phyloP scores from a whole-genome alignment of 2,113 vertebrate species.

The Pantherophis guttatus region DNA sequence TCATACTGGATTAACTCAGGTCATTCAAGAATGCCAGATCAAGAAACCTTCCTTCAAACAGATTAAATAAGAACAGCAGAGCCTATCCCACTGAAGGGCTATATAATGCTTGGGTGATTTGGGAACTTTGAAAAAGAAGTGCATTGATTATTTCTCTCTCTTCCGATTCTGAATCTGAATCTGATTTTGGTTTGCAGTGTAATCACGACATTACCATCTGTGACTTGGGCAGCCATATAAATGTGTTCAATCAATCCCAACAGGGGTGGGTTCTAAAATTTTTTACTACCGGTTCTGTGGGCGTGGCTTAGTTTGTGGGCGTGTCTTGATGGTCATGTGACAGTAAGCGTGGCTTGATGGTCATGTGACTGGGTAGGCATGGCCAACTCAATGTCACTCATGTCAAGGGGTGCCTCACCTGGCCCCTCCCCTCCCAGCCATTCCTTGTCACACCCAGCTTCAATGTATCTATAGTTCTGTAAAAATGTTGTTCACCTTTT shows the following conservation, averaged over 20 bases:
- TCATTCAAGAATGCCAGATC: background rate
- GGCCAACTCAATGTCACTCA: too few species aligned
- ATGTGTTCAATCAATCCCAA: background rate
- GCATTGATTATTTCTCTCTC: conserved; percentile 50
- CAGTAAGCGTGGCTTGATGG: too few species aligned
- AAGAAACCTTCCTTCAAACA: background rate
- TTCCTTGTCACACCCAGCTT: too few species aligned
- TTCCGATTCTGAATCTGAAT: background rate
- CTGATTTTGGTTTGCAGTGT: background rate
- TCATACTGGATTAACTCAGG: background rate
- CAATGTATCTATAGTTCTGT: too few species aligned
- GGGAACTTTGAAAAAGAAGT: conserved; percentile 22
- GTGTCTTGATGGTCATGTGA: too few species aligned
- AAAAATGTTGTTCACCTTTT: too few species aligned
- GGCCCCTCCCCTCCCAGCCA: too few species aligned
- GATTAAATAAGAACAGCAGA: background rate
- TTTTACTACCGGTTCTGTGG: too few species aligned
- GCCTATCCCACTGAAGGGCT: conserved; percentile 1
- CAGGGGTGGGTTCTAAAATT: too few species aligned
- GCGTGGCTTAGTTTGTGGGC: too few species aligned
- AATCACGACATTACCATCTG: background rate
- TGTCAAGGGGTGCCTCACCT: too few species aligned
- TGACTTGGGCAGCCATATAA: background rate
- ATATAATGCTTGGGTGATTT: conserved; percentile 36
- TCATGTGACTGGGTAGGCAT: too few species aligned